These are phyloP conservation scores for Phocoena sinus DNA, from an alignment of 2,113 vertebrate species.

Conservation along the genomic window DNA sequence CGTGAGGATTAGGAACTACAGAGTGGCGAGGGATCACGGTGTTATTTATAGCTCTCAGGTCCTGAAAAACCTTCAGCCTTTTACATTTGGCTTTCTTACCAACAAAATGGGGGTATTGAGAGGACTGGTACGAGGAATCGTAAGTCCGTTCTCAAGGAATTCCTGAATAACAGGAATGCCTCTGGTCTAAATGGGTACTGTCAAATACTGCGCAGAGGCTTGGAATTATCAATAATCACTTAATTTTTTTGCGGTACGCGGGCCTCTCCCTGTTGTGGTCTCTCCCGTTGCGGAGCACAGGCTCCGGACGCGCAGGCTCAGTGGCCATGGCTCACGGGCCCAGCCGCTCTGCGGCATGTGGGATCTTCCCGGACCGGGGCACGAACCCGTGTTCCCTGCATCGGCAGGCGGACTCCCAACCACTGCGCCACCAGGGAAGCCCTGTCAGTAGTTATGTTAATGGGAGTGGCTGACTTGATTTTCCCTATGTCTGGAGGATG, in stretches of 20 bases:
- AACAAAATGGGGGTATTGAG: not conserved
- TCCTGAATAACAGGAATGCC: not conserved
- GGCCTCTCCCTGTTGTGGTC: too few relatives aligned
- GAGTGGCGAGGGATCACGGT: not conserved
- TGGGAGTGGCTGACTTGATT: not conserved
- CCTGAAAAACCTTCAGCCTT: not conserved
- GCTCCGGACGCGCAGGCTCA: too few relatives aligned
- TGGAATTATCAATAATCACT: not conserved
- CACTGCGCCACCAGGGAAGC: too few relatives aligned
- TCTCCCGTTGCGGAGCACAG: too few relatives aligned
- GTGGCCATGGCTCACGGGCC: too few relatives aligned
- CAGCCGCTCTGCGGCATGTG: rapidly evolving
- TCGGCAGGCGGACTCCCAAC: too few relatives aligned
- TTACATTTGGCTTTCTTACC: not conserved
- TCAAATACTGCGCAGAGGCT: not conserved
- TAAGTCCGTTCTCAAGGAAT: not conserved
- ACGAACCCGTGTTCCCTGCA: too few relatives aligned
- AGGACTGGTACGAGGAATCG: not conserved
- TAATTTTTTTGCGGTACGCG: too few relatives aligned
- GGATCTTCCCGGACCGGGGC: too few relatives aligned
- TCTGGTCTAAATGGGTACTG: not conserved
- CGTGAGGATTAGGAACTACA: not conserved
- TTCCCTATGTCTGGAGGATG: not conserved
- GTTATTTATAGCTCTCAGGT: not conserved
- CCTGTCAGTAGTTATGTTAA: not conserved